phyloP scores from a whole-genome alignment of 2,113 vertebrate species.

The Thryonomys swinderianus region DNA sequence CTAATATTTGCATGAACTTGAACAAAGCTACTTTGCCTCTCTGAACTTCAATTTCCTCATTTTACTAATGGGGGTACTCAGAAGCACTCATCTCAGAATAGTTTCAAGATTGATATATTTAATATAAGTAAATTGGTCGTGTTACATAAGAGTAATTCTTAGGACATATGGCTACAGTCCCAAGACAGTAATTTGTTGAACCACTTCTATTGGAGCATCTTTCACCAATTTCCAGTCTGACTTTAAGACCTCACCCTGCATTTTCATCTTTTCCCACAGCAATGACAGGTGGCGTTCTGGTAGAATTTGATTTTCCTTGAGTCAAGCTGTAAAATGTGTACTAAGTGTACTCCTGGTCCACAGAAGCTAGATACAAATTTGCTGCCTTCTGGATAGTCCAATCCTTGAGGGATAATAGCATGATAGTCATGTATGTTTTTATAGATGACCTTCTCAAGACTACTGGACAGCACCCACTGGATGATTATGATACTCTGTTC shows the following conservation, averaged over 20 bases:
- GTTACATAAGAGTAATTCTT: background rate
- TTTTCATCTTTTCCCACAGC: background rate
- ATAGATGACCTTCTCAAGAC: background rate
- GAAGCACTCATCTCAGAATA: background rate
- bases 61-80: background rate
- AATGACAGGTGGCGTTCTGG: background rate
- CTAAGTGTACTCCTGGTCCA: background rate
- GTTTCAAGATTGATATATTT: background rate
- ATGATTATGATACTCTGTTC: background rate
- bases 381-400: background rate
- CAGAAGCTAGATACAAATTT: background rate
- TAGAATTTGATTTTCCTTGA: slow-evolving; percentile 7
- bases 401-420: background rate
- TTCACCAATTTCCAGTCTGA: background rate
- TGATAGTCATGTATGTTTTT: background rate
- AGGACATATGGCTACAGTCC: background rate
- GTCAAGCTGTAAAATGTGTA: background rate
- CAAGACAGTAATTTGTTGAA: background rate
- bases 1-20: background rate
- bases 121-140: background rate
- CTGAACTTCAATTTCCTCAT: background rate
- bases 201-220: background rate
- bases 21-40: background rate
- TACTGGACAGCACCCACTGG: background rate
- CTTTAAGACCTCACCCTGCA: background rate